These are phyloP conservation scores for Acromyrmex echinatior DNA, from an alignment of 1,140 invertebrate genomes.

Conservation along the genomic window DNA sequence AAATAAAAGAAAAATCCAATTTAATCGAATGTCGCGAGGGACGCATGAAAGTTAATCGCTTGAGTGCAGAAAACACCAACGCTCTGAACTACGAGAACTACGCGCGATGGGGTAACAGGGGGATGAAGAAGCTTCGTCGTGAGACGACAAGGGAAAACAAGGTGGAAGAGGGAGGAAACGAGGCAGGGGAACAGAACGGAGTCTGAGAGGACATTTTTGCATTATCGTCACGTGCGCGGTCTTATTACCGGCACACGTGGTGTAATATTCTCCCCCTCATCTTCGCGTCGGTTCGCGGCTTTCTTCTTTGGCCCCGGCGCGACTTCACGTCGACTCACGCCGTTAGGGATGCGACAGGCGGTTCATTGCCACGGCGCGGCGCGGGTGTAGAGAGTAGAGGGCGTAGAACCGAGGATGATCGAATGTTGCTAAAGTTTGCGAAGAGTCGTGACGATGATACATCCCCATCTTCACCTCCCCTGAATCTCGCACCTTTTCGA, in stretches of 20 bases:
- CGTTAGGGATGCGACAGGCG: slow-evolving; percentile 80
- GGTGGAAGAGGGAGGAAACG: slow-evolving; percentile 30
- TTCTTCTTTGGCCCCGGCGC: slow-evolving; percentile 53
- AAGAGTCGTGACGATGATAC: slow-evolving; percentile 74
- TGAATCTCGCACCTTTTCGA: slow-evolving; percentile 37
- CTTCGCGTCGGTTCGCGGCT: slow-evolving; percentile 68
- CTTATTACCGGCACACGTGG: slow-evolving; percentile 85
- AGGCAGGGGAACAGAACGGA: slow-evolving; percentile 33
- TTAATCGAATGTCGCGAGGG: slow-evolving; percentile 44
- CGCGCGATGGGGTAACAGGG: neutral
- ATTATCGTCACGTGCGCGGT: slow-evolving; percentile 84
- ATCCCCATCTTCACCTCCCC: slow-evolving; percentile 46
- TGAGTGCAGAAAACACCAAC: slow-evolving; percentile 1
- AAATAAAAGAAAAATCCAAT: slow-evolving; percentile 13
- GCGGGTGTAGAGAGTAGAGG: neutral
- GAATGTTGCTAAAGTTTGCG: slow-evolving; percentile 80
- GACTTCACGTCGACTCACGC: slow-evolving; percentile 67
- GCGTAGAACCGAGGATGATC: slow-evolving; percentile 74
- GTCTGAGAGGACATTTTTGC: slow-evolving; percentile 79
- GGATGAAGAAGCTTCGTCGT: slow-evolving; percentile 29
- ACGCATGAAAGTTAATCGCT: slow-evolving; percentile 55
- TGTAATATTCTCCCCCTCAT: slow-evolving; percentile 82
- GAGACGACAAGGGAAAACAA: slow-evolving; percentile 44
- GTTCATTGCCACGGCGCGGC: slow-evolving; percentile 62
- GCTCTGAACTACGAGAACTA: slow-evolving; percentile 28